Evolutionary conservation across 1,140 invertebrate genomes (phyloP).

Genomic region (Venustaconcha ellipsiformis): DNA sequence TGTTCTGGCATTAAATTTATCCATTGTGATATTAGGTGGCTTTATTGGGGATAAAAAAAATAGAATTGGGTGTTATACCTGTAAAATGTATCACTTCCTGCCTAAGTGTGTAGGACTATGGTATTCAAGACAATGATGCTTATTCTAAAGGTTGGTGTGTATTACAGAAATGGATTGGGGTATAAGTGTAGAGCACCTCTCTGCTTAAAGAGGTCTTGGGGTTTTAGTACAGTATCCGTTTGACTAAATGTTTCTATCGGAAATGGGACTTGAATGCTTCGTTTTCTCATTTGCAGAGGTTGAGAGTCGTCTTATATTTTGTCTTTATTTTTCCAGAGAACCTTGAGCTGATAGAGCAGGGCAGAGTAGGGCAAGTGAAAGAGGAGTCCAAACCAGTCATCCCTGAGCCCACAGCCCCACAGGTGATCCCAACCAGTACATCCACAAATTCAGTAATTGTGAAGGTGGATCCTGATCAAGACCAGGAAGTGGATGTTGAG

Average conservation of each 20-base stretch:
- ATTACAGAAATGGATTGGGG: background rate
- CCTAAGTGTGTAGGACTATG: no score
- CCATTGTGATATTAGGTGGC: no score
- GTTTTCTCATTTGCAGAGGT: background rate
- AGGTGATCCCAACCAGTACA: conserved; percentile 10
- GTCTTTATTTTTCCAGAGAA: conserved; percentile 47
- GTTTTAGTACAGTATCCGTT: background rate
- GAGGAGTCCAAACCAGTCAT: conserved; percentile 10
- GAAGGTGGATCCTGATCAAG: conserved; percentile 10
- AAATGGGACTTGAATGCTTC: background rate
- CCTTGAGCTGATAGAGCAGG: conserved; percentile 58
- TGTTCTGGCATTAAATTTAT: no score
- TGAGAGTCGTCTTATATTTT: background rate
- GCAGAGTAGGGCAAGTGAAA: conserved; percentile 51
- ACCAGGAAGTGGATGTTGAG: background rate
- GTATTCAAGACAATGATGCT: no score
- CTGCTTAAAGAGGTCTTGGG: background rate
- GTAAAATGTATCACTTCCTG: no score
- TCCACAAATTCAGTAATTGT: conserved; percentile 11
- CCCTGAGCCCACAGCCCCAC: background rate
- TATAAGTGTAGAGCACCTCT: background rate
- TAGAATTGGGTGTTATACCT: no score
- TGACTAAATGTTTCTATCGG: conserved; percentile 1
- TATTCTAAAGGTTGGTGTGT: background rate
- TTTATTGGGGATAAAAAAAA: no score